Conservation (phyloP, 2,888 invertebrate genomes). For the Prosopocoilus inquinatus region DNA sequence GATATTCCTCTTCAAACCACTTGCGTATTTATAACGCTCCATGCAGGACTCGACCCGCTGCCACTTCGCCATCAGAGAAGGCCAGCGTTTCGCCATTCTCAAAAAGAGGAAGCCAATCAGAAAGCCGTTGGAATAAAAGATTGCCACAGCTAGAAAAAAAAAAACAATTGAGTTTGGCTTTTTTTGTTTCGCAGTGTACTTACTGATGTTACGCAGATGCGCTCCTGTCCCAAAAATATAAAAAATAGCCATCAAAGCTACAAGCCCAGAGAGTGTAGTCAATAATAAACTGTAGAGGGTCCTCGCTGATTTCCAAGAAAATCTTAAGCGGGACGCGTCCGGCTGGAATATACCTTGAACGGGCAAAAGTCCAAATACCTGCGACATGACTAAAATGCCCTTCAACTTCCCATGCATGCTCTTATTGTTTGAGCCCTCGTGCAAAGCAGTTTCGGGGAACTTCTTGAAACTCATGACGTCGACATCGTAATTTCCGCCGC, state of each 20-base stretch:
- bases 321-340: background rate
- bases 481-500: background rate
- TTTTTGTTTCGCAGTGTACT: background rate
- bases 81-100: slow-evolving; percentile 5
- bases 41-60: background rate
- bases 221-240: background rate
- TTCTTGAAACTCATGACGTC: background rate
- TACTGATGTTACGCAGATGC: background rate
- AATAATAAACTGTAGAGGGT: background rate
- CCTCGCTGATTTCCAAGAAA: background rate
- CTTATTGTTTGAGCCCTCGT: background rate
- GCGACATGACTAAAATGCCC: slow-evolving; percentile 4
- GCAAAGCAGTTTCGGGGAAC: background rate
- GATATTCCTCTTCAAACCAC: background rate
- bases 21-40: background rate
- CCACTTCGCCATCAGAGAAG: slow-evolving; percentile 3
- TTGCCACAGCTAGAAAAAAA: background rate
- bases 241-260: background rate
- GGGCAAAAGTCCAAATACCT: slow-evolving; percentile 8
- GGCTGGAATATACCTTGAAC: background rate
- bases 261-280: background rate
- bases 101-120: slow-evolving; percentile 2
- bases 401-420: background rate
- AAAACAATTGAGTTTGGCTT: background rate
- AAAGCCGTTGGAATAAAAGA: background rate